A percentile compares a stretch with the other conserved stretches of the same genome.
These are phyloP conservation scores for Amphiprion percula DNA, from an alignment of 2,113 vertebrate genomes.

Conservation along the genomic window DNA sequence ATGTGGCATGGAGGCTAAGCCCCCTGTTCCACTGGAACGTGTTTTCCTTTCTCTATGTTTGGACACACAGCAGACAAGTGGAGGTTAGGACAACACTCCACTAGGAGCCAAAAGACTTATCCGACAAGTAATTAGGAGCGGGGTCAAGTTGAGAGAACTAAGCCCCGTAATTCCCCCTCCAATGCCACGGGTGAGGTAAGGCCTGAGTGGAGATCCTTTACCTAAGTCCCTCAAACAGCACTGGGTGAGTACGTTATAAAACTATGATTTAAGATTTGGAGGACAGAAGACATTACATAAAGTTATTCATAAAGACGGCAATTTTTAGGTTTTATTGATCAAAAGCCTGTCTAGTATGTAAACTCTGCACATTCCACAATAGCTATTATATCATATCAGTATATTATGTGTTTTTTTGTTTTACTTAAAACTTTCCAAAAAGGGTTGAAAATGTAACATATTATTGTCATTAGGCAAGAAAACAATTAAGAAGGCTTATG, in stretches of 20 bases:
- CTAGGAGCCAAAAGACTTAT: slow-evolving; percentile 82
- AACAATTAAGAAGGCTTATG: not conserved
- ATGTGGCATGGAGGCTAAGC: slow-evolving; percentile 71
- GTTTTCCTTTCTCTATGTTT: slow-evolving; percentile 84
- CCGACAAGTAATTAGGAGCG: slow-evolving; percentile 84
- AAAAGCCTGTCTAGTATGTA: too few relatives aligned
- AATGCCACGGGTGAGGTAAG: slow-evolving; percentile 74
- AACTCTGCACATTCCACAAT: too few relatives aligned
- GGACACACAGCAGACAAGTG: slow-evolving; percentile 83
- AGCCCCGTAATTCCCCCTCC: slow-evolving; percentile 80
- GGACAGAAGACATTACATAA: not conserved
- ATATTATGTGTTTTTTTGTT: too few relatives aligned
- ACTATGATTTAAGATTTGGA: not conserved
- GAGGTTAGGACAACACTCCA: slow-evolving; percentile 84
- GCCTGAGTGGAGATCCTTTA: slow-evolving; percentile 58
- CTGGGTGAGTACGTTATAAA: not conserved
- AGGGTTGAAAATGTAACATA: too few relatives aligned
- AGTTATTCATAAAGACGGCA: not conserved
- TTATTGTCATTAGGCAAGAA: not conserved
- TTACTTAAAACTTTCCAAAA: too few relatives aligned
- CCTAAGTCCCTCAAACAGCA: slow-evolving; percentile 29
- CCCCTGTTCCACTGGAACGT: slow-evolving; percentile 69
- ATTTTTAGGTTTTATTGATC: not conserved
- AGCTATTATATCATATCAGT: too few relatives aligned
- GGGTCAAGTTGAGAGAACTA: slow-evolving; percentile 85